A percentile compares a stretch with the other conserved stretches of the same genome.
Evolutionary conservation across 2,888 invertebrate genomes (phyloP).

Genomic region (Oeneis ivallda): DNA sequence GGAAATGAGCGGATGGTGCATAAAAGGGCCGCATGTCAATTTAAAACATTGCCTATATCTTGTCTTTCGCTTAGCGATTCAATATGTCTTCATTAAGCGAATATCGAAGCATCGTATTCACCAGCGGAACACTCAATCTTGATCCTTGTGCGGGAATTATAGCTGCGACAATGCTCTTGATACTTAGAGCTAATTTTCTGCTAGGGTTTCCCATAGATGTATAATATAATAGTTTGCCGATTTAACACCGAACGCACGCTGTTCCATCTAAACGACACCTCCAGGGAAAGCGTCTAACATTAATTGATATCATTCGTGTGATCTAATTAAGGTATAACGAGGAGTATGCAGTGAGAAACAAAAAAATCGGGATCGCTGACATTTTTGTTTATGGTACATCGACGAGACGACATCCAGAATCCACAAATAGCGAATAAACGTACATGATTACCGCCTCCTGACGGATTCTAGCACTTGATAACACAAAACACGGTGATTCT

Average conservation of each 20-base stretch:
- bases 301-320: slow-evolving; percentile 78
- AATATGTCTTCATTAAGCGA: slow-evolving; percentile 82
- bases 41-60: slow-evolving; percentile 76
- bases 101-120: slow-evolving; percentile 74
- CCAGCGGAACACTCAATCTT: slow-evolving; percentile 74
- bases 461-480: slow-evolving; percentile 79
- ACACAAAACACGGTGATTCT: slow-evolving; percentile 75
- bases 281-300: slow-evolving; percentile 71
- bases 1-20: slow-evolving; percentile 32
- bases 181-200: slow-evolving; percentile 44
- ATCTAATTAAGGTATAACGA: slow-evolving; percentile 78
- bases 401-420: slow-evolving; percentile 76
- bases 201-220: slow-evolving; percentile 37
- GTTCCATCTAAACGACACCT: slow-evolving; percentile 54
- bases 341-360: slow-evolving; percentile 79
- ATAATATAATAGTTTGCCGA: no score
- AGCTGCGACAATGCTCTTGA: slow-evolving; percentile 56
- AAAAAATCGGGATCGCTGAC: slow-evolving; percentile 83
- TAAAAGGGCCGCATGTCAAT: slow-evolving; percentile 74
- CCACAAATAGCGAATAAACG: slow-evolving; percentile 80
- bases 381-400: slow-evolving; percentile 83
- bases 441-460: slow-evolving; percentile 81
- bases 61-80: slow-evolving; percentile 76
- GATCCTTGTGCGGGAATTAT: slow-evolving; percentile 72
- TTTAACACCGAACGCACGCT: slow-evolving; percentile 67